Conservation (phyloP, 2,888 invertebrate species). For the Amiota communis region DNA sequence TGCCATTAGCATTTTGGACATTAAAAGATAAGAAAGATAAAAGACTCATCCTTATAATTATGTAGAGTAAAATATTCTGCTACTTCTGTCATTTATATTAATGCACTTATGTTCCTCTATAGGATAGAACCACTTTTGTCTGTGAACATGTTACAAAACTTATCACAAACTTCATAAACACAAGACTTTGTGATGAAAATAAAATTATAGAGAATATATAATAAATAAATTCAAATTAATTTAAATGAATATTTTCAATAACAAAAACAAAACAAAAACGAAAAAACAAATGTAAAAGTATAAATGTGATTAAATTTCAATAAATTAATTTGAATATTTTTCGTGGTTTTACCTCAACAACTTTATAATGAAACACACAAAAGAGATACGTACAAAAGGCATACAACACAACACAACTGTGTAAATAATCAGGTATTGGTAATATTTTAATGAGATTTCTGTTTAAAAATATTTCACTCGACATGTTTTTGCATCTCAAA, state of each 20-base stretch:
- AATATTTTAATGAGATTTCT: too few species aligned
- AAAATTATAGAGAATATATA: neutral
- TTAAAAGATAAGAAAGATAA: too few species aligned
- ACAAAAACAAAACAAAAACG: constrained; percentile 23
- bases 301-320: constrained; percentile 19
- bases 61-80: too few species aligned
- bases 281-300: constrained; percentile 18
- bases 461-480: constrained; percentile 12
- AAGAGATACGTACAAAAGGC: constrained; percentile 25
- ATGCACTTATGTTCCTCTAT: too few species aligned
- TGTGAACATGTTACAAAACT: too few species aligned
- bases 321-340: constrained; percentile 3
- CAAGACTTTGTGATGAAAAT: neutral
- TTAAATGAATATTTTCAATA: neutral
- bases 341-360: neutral
- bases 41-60: too few species aligned
- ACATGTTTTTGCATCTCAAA: neutral
- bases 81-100: too few species aligned
- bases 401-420: too few species aligned
- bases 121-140: too few species aligned
- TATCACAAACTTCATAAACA: too few species aligned
- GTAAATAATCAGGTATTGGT: too few species aligned
- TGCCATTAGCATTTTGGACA: too few species aligned
- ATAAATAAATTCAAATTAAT: neutral
- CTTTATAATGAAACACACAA: constrained; percentile 35